Percentiles rank a stretch among this genome's conserved stretches.
Conservation (phyloP, 1,140 invertebrate species). For the Rhopalosiphum padi region DNA sequence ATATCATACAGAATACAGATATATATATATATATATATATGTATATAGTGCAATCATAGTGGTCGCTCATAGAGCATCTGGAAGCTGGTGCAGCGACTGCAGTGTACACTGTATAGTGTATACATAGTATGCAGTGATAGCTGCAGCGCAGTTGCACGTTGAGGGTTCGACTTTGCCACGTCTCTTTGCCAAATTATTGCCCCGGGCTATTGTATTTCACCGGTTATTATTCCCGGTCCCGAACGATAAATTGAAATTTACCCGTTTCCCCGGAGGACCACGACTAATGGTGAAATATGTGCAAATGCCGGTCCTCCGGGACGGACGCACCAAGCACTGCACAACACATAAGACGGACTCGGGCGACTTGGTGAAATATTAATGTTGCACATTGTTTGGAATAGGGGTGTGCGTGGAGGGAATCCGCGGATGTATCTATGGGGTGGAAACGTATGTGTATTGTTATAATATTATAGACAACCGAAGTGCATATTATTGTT, state of each 20-base stretch:
- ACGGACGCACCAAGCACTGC: background rate
- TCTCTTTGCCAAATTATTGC: slow-evolving; percentile 18
- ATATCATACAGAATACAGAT: background rate
- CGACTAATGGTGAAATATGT: slow-evolving; percentile 57
- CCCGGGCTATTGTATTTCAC: slow-evolving; percentile 34
- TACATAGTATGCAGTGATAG: background rate
- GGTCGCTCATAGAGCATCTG: background rate
- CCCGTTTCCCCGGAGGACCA: slow-evolving; percentile 9
- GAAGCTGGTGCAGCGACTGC: background rate
- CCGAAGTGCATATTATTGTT: background rate
- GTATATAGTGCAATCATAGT: background rate
- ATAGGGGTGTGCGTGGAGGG: background rate
- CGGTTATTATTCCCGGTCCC: slow-evolving; percentile 50
- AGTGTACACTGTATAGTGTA: background rate
- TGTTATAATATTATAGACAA: background rate
- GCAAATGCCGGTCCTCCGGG: slow-evolving; percentile 39
- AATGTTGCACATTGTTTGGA: slow-evolving; percentile 42
- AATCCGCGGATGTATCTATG: background rate
- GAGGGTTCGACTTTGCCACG: background rate
- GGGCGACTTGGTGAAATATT: slow-evolving; percentile 54
- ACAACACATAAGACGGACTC: slow-evolving; percentile 34
- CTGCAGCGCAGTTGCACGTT: background rate
- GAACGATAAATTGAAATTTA: slow-evolving; percentile 57
- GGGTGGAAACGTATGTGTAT: background rate
- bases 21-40: background rate